Evolutionary conservation across 2,888 invertebrate genomes (phyloP).

Genomic region (Papilio elwesi): DNA sequence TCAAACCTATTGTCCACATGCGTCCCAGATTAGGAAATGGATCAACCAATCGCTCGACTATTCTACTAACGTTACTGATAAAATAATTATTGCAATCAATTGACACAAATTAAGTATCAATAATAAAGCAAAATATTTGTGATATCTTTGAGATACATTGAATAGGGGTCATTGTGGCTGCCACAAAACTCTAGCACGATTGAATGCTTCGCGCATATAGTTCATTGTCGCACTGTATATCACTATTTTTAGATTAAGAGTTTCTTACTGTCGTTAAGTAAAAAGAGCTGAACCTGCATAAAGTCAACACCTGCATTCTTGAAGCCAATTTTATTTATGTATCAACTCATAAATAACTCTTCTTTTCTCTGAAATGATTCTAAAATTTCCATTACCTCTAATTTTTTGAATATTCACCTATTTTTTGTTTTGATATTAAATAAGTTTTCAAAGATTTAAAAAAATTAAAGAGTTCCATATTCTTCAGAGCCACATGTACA

Average conservation of each 20-base stretch:
- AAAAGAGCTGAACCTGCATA: too few relatives aligned
- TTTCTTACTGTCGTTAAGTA: not conserved
- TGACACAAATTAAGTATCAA: conserved; percentile 6
- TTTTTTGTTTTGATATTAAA: too few relatives aligned
- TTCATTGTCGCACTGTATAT: conserved; percentile 10
- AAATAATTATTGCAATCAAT: not conserved
- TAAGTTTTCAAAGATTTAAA: too few relatives aligned
- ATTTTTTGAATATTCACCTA: too few relatives aligned
- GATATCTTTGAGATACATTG: conserved; percentile 1
- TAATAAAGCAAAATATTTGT: not conserved
- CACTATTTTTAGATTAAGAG: not conserved
- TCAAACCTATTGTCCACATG: too few relatives aligned
- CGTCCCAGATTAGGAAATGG: too few relatives aligned
- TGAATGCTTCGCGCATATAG: conserved; percentile 1
- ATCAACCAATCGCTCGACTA: not conserved
- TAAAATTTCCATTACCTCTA: too few relatives aligned
- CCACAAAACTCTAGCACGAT: conserved; percentile 13
- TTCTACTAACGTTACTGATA: not conserved
- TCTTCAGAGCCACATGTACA: too few relatives aligned
- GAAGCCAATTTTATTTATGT: not conserved
- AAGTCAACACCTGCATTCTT: not conserved
- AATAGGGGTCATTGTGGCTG: conserved; percentile 19
- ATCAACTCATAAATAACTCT: too few relatives aligned
- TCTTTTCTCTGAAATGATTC: too few relatives aligned
- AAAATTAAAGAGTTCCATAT: too few relatives aligned